Conservation (phyloP, 1,140 invertebrate species). For the Megalonaias nervosa region DNA sequence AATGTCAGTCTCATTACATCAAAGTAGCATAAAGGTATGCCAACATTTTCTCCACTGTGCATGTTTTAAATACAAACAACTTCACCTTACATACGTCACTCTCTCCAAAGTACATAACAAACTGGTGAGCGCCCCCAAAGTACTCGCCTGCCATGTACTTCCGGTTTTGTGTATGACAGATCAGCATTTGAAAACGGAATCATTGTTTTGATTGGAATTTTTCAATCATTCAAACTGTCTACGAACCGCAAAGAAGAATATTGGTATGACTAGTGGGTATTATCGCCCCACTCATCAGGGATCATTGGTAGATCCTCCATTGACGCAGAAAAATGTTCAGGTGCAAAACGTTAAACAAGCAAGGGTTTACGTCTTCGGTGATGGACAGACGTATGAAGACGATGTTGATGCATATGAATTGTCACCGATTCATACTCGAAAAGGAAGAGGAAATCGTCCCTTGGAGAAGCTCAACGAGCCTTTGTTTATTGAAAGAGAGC, state of each 20-base stretch:
- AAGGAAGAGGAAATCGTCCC: slow-evolving; percentile 1
- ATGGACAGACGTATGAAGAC: slow-evolving; percentile 46
- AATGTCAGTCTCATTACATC: no score
- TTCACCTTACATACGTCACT: no score
- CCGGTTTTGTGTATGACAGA: slow-evolving; percentile 22
- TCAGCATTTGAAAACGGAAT: not conserved
- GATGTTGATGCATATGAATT: slow-evolving; percentile 53
- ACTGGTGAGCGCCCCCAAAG: no score
- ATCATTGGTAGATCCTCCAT: slow-evolving; percentile 12
- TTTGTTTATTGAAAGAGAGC: slow-evolving; percentile 45
- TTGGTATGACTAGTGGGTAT: not conserved
- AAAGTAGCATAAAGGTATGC: no score
- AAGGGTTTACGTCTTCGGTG: slow-evolving; percentile 55
- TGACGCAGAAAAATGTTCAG: slow-evolving; percentile 25
- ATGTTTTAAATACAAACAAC: no score
- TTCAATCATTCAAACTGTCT: not conserved
- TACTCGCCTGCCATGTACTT: slow-evolving; percentile 24
- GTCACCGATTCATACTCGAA: slow-evolving; percentile 39
- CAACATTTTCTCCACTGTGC: no score
- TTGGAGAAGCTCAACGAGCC: not conserved
- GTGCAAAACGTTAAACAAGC: slow-evolving; percentile 55
- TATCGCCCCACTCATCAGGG: not conserved
- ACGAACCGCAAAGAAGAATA: not conserved
- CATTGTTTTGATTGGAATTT: not conserved
- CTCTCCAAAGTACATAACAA: no score